These are phyloP conservation scores for Chromis chromis DNA, from an alignment of 2,797 vertebrate genomes.

Conservation along the genomic window DNA sequence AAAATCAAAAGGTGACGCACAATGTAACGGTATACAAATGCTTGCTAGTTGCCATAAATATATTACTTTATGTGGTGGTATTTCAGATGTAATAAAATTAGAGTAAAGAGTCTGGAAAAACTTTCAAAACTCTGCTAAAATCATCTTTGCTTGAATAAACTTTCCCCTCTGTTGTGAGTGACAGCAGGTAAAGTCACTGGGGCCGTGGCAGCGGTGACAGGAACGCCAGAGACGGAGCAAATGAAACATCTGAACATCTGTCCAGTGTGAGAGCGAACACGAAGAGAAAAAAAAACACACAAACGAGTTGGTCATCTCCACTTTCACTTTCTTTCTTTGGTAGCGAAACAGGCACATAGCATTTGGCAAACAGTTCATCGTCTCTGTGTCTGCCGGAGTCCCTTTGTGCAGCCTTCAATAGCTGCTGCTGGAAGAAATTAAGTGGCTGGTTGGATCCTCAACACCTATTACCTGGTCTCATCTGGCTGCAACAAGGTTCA, in stretches of 20 bases:
- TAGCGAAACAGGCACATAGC: background rate
- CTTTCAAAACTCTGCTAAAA: too few relatives aligned
- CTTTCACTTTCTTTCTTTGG: slow-evolving; percentile 4
- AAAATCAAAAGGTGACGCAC: background rate
- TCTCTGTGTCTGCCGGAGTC: slow-evolving; percentile 24
- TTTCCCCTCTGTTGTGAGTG: too few relatives aligned
- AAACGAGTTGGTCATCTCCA: background rate
- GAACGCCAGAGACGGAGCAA: slow-evolving; percentile 10
- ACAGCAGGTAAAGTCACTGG: too few relatives aligned
- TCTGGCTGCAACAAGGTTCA: slow-evolving; percentile 24
- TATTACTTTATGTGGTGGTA: too few relatives aligned
- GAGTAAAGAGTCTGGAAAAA: too few relatives aligned
- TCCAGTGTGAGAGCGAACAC: background rate
- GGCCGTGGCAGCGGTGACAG: background rate
- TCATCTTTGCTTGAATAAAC: too few relatives aligned
- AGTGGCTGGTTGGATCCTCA: slow-evolving; percentile 21
- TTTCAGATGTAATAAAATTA: too few relatives aligned
- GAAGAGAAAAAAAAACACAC: background rate
- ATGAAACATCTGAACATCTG: slow-evolving; percentile 11
- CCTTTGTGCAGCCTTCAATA: slow-evolving; percentile 20
- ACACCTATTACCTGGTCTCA: slow-evolving; percentile 22
- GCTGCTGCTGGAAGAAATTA: slow-evolving; percentile 48
- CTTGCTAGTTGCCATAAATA: background rate
- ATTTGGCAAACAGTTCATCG: slow-evolving; percentile 22
- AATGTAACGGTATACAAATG: background rate